Percentiles rank a stretch among this genome's conserved stretches.
Conservation (phyloP, 2,888 invertebrate species). For the Morpho helenor region DNA sequence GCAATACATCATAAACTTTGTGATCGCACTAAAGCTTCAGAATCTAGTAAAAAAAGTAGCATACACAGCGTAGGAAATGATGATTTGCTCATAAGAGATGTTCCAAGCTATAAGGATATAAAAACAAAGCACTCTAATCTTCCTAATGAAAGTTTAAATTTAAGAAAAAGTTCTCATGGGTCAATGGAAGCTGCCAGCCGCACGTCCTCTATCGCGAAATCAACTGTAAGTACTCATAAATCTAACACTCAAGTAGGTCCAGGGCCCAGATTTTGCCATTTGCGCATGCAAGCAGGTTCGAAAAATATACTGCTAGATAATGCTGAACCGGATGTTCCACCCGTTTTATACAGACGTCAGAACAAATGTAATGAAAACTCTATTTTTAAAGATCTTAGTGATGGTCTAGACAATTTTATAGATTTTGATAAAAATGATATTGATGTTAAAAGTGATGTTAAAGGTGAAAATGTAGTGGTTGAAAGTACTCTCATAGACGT, state of each 20-base stretch:
- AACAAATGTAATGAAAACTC: slow-evolving; percentile 70
- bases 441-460: slow-evolving; percentile 40
- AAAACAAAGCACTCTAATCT: slow-evolving; percentile 45
- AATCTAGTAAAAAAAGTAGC: slow-evolving; percentile 68
- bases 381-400: slow-evolving; percentile 65
- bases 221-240: slow-evolving; percentile 72
- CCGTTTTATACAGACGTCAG: slow-evolving; percentile 85
- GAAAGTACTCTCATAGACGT: slow-evolving; percentile 71
- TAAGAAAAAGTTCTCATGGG: slow-evolving; percentile 64
- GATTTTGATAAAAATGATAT: slow-evolving; percentile 53
- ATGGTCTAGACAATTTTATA: slow-evolving; percentile 61
- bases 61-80: slow-evolving; percentile 54
- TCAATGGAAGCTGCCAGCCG: slow-evolving; percentile 71
- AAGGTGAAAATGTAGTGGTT: slow-evolving; percentile 58
- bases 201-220: slow-evolving; percentile 70
- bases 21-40: slow-evolving; percentile 70
- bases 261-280: slow-evolving; percentile 87
- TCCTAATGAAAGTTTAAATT: slow-evolving; percentile 41
- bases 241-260: slow-evolving; percentile 72
- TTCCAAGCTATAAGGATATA: slow-evolving; percentile 42
- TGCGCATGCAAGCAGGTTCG: slow-evolving; percentile 87
- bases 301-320: slow-evolving; percentile 90
- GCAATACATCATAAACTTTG: slow-evolving; percentile 81
- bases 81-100: slow-evolving; percentile 54
- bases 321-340: slow-evolving; percentile 84